Conservation (phyloP, 2,888 invertebrate genomes). For the Standfussiana lucernea region DNA sequence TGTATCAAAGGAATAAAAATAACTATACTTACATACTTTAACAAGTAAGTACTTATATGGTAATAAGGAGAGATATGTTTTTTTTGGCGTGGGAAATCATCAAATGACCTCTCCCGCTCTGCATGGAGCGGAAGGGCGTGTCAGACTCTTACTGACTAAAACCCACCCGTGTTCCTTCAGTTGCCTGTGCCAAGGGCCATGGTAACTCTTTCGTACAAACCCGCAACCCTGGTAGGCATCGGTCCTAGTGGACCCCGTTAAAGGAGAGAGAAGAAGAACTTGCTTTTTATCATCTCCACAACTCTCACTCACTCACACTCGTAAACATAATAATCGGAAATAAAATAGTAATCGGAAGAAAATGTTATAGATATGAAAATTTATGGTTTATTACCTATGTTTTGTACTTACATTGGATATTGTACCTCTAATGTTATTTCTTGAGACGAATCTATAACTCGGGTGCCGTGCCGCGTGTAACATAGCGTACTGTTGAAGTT, state of each 20-base stretch:
- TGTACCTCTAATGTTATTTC: neutral
- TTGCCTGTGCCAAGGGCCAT: no score
- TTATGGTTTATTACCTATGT: neutral
- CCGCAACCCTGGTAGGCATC: no score
- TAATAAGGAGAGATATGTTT: neutral
- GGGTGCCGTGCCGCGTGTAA: constrained; percentile 8
- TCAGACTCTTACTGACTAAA: no score
- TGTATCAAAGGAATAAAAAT: neutral
- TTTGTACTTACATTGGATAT: neutral
- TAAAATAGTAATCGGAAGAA: no score
- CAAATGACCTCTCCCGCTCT: no score
- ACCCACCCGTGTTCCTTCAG: no score
- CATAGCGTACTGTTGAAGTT: constrained; percentile 1
- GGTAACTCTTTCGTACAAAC: no score
- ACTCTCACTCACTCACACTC: no score
- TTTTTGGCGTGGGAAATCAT: no score
- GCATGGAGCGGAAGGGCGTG: no score
- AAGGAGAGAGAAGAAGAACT: neutral
- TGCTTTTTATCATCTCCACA: neutral
- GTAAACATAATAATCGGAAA: no score
- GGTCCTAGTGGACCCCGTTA: no score
- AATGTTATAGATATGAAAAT: neutral
- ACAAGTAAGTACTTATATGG: neutral
- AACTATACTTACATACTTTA: neutral
- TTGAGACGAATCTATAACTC: neutral